Evolutionary conservation across 64 coral and sea anemone genomes (phyloP), one percentile per base, ranked within the genome.

Genomic region (Platygyra sinensis): DNA sequence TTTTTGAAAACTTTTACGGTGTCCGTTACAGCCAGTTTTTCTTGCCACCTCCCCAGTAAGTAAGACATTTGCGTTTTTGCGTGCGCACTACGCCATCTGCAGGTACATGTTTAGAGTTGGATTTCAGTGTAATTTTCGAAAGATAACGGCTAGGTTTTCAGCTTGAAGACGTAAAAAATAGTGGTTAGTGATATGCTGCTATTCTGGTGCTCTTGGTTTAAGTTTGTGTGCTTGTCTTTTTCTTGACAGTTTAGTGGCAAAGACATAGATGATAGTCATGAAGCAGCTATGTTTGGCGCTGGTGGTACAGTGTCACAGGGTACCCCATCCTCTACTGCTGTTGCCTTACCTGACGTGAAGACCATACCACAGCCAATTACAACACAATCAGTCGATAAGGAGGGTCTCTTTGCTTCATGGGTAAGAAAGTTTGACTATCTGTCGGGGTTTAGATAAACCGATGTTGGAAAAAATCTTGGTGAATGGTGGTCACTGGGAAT

Each of bases 391-490:
- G 51, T 13, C 28, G 82, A 87, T 15, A 79, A 75, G 28, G 74
- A 92, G 36, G 83, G 74, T 25, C 83, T 92, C 10, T 92, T 92
- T 87, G 90, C 82, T 57, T 69, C 82, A 59, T 75, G 72, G 65
- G 90, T 92, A 72, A 87, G 90, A 51, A 1, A 10, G 25, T 69
- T 24, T 7, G 19, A 25, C 64, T 9, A 36, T 36, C 33, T 36
- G 33, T 65, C 4, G 17, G 8, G 62, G 8, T 65, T 8, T n/a
- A 24, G 18, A 22, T 4, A 65, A 22, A 65, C 62, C n/a, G 0
- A 24, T 65, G 62, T 1, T 65, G 18, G 62, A 1, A 4, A 20
- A 8, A 24, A 22, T 65, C 0, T 65, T 65, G 62, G 20, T 62
- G 15, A 62, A 22, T 46, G 42, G 42, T 46, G 4, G 42, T 6